A percentile compares a stretch with the other conserved stretches of the same genome.
These are phyloP conservation scores for Aulostomus chinensis DNA, from an alignment of 2,797 vertebrate species.

Conservation along the genomic window DNA sequence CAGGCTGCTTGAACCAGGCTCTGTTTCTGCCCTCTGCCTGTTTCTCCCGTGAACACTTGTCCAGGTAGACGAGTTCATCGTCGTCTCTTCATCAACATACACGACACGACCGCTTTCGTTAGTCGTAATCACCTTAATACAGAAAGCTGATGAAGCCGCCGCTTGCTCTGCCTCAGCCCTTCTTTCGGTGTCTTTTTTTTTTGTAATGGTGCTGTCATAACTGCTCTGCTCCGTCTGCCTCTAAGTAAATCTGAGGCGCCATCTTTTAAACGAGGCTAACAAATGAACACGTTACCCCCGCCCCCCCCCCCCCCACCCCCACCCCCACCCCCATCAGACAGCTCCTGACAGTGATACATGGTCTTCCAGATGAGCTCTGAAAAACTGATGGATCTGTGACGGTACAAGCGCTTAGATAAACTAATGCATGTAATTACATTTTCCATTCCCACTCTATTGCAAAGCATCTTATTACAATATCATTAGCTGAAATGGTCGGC, in stretches of 20 bases:
- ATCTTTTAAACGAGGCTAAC: conserved; percentile 83
- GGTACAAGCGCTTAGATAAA: conserved; percentile 98
- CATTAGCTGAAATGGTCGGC: conserved; percentile 93
- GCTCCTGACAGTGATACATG: conserved; percentile 98
- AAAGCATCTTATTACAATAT: conserved; percentile 99
- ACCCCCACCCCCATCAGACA: conserved; percentile 81
- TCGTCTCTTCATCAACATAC: conserved; percentile 46
- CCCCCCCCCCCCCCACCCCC: no score
- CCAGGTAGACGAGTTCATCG: conserved; percentile 41
- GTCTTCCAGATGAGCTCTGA: conserved; percentile 97
- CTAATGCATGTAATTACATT: conserved; percentile 99
- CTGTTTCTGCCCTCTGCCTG: no score
- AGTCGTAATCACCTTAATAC: conserved; percentile 71
- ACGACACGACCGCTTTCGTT: conserved; percentile 32
- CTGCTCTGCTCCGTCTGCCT: conserved; percentile 73
- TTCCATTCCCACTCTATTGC: conserved; percentile 97
- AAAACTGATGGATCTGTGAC: conserved; percentile 99
- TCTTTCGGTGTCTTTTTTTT: conserved; percentile 33
- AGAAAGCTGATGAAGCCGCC: conserved; percentile 72
- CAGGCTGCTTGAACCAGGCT: no score
- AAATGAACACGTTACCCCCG: conserved; percentile 81
- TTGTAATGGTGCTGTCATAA: conserved; percentile 84
- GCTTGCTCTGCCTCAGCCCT: conserved; percentile 50
- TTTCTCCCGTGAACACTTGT: no score
- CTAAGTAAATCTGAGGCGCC: conserved; percentile 81